phyloP scores from a whole-genome alignment of 2,113 vertebrate genomes.

The Potamarius usumacintae region DNA sequence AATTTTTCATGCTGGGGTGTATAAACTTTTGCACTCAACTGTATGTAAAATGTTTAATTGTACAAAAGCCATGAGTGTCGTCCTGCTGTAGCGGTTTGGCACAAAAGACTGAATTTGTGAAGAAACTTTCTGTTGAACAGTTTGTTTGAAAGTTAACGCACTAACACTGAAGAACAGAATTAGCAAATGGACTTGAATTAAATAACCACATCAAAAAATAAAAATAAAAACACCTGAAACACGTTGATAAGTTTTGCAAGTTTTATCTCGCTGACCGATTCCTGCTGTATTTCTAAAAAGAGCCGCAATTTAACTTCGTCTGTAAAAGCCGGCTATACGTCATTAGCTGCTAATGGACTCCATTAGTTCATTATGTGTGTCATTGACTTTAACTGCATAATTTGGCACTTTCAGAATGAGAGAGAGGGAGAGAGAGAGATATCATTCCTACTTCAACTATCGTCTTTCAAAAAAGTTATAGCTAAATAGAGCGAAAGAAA shows the following conservation, averaged over 20 bases:
- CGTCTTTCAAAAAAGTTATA: constrained; percentile 19
- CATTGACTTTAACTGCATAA: constrained; percentile 72
- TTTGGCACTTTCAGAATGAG: constrained; percentile 58
- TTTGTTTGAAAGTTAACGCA: neutral
- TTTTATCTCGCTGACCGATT: neutral
- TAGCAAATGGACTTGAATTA: neutral
- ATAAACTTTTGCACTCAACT: neutral
- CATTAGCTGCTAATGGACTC: constrained; percentile 72
- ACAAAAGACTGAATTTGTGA: neutral
- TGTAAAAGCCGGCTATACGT: constrained; percentile 63
- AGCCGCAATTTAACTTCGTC: constrained; percentile 31
- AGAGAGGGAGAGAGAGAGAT: constrained; percentile 20
- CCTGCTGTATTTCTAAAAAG: constrained; percentile 6
- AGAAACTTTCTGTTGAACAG: neutral
- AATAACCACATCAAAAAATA: neutral
- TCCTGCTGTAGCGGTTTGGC: neutral
- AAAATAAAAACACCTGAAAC: neutral
- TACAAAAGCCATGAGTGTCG: neutral
- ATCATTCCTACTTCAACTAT: neutral
- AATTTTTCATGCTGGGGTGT: neutral
- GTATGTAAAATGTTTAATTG: neutral
- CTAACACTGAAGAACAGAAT: neutral
- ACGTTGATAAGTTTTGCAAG: neutral
- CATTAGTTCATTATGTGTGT: constrained; percentile 73
- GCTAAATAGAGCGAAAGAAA: constrained; percentile 24